Evolutionary conservation across 1,140 invertebrate species (phyloP), one percentile per base, ranked within the genome.

Genomic region (Ceratosolen fusciceps): DNA sequence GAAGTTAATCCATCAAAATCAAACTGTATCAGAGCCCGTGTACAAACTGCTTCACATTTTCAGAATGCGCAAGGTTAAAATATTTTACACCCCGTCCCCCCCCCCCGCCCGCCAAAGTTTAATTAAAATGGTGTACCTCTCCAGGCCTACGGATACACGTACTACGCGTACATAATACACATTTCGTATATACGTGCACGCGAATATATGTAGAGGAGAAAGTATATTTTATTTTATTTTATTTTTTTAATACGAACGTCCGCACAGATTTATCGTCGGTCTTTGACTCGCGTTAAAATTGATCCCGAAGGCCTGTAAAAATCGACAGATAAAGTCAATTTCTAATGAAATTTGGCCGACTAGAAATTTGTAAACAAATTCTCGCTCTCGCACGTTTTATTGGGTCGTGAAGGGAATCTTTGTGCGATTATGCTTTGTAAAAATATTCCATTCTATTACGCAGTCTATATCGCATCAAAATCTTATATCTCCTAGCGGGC

Each of bases 341-440:
- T 34, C 10, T 4, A 1, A 62, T 62, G 16, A 62, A 62, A 62
- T 34, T n/a, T n/a, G n/a, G n/a, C n/a, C n/a, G n/a, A n/a, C n/a
- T n/a, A n/a, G n/a, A n/a, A n/a, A 65, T 65, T 3, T 37, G 3
- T n/a, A 26, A 65, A n/a, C 29, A 65, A 37, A 65, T 65, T 14
- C 10, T 65, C 34, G 31, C 31, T 65, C n/a, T 60, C 0, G 12
- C 12, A 60, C 4, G 31, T 60, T 60, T 60, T 29, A 60, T 31
- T 31, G 34, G 0, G 0, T 16, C 1, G 5, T 3, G 26, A 77
- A 77, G 56, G 58, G 47, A 43, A 24, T 70, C 49, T 43, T 24
- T 70, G 43, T 58, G 21, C 49, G 34, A 58, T 71, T 70, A 70
- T 70, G 49, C 49, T 54, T 58, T 68, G 52, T 77, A 77, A 77